Conservation (phyloP, 2,797 vertebrate genomes). For the Dryobates pubescens region DNA sequence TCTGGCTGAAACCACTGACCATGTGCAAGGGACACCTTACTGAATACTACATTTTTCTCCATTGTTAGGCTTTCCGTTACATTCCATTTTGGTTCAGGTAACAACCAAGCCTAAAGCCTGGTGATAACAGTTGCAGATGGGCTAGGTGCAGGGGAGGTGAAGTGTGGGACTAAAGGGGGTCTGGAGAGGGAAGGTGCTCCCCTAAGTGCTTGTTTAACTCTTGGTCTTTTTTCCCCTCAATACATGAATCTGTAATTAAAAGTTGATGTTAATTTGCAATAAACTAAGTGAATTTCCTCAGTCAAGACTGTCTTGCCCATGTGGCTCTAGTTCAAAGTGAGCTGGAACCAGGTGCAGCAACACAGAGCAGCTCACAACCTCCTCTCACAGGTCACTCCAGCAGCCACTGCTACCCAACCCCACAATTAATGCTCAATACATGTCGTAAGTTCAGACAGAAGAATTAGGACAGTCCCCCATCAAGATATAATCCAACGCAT, state of each 20-base stretch:
- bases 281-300: background rate
- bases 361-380: background rate
- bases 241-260: background rate
- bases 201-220: background rate
- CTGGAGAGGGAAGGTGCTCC: background rate
- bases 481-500: background rate
- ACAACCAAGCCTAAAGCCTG: rapidly evolving
- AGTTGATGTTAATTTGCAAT: rapidly evolving
- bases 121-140: background rate
- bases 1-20: background rate
- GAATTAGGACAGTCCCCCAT: background rate
- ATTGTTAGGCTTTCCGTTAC: background rate
- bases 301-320: background rate
- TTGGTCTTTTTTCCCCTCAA: background rate
- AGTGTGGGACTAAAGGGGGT: background rate
- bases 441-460: background rate
- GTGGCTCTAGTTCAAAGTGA: background rate
- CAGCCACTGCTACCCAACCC: background rate
- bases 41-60: background rate
- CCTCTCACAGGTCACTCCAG: background rate
- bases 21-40: background rate
- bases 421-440: background rate
- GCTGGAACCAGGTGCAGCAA: background rate
- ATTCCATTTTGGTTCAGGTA: background rate
- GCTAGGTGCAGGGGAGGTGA: background rate